Percentiles rank a stretch among this genome's conserved stretches.
phyloP scores from a whole-genome alignment of 1,140 invertebrate genomes.

The Eumeta japonica region DNA sequence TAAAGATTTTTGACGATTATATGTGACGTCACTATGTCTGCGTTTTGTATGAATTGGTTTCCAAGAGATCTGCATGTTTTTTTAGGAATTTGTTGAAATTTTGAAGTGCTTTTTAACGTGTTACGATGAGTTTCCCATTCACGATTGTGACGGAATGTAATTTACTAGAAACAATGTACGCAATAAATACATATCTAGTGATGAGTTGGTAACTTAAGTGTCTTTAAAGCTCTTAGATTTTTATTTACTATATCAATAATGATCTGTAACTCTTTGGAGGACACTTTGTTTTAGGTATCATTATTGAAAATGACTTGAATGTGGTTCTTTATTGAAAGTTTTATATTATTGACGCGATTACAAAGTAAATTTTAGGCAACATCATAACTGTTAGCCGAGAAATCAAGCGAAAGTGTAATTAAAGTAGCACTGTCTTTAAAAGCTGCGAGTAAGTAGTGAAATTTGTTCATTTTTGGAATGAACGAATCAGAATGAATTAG shows the following conservation, averaged over 20 bases:
- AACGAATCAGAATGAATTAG: background rate
- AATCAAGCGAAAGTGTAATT: conserved; percentile 1
- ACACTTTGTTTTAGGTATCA: no score
- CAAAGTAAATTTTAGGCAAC: conserved; percentile 3
- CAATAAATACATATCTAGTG: no score
- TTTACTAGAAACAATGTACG: no score
- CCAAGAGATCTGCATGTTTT: conserved; percentile 2
- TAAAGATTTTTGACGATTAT: background rate
- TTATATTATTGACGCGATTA: conserved; percentile 2
- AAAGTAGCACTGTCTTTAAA: background rate
- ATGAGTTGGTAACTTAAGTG: no score
- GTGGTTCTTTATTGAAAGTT: background rate
- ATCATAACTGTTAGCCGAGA: conserved; percentile 2
- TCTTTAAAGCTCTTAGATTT: no score
- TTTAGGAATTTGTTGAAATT: background rate
- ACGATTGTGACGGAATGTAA: no score
- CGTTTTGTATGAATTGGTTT: background rate
- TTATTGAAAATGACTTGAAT: background rate
- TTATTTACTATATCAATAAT: no score
- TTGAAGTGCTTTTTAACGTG: no score
- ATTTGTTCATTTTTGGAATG: conserved; percentile 4
- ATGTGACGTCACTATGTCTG: conserved; percentile 1
- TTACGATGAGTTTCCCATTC: no score
- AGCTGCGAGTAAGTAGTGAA: conserved; percentile 2
- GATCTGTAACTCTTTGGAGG: no score